phyloP scores from a whole-genome alignment of 2,888 invertebrate genomes.

The Spisula subtruncata region DNA sequence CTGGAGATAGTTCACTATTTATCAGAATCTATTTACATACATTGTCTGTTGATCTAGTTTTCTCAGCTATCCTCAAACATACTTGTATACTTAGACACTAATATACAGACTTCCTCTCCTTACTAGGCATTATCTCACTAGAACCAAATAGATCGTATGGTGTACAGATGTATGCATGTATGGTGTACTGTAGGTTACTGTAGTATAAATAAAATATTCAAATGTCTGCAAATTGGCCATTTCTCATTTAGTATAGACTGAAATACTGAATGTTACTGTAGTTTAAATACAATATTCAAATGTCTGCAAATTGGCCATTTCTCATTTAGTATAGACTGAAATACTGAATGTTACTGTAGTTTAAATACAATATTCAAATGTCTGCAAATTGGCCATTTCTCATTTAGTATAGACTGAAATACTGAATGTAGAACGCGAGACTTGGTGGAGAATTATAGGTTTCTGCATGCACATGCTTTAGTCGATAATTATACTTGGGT shows the following conservation, averaged over 20 bases:
- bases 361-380: neutral
- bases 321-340: neutral
- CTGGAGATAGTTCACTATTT: no score
- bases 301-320: constrained; percentile 13
- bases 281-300: neutral
- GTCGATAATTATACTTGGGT: neutral
- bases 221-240: neutral
- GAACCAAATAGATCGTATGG: neutral
- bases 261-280: neutral
- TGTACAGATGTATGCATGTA: neutral
- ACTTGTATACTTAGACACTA: constrained; percentile 17
- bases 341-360: neutral
- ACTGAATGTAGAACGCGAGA: neutral
- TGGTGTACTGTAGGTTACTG: neutral
- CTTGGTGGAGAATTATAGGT: neutral
- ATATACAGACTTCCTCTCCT: no score
- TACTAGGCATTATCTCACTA: constrained; percentile 14
- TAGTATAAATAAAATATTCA: neutral
- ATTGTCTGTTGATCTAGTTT: neutral
- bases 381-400: constrained; percentile 17
- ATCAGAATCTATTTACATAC: no score
- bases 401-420: neutral
- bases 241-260: neutral
- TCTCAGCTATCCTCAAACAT: neutral
- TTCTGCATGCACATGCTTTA: neutral